A percentile compares a stretch with the other conserved stretches of the same genome.
Conservation (phyloP, 2,113 vertebrate species). For the Hemicordylus capensis region DNA sequence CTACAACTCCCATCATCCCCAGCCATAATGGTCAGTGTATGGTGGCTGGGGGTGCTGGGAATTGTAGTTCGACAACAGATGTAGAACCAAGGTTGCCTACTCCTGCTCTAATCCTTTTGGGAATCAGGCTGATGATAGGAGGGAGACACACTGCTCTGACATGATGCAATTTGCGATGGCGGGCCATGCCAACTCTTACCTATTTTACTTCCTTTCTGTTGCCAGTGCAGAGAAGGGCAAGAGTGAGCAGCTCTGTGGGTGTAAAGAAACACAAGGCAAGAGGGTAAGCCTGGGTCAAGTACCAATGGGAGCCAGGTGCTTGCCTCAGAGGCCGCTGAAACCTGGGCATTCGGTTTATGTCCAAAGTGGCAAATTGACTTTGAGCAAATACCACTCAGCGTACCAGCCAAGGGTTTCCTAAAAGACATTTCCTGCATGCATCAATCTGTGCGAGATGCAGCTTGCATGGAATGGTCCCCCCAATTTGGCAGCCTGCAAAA, state of each 20-base stretch:
- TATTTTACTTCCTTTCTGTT: not conserved
- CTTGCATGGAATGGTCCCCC: no score
- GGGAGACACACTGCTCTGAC: not conserved
- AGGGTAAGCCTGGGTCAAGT: not conserved
- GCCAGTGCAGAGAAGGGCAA: not conserved
- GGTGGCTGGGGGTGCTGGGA: no score
- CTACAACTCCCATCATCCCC: no score
- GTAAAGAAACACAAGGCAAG: no score
- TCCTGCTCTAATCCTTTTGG: not conserved
- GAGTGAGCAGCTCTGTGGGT: not conserved
- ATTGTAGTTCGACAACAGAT: no score
- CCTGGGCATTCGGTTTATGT: not conserved
- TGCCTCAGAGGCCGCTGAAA: no score
- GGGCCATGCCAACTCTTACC: not conserved
- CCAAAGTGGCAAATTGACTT: not conserved
- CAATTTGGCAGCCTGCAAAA: no score
- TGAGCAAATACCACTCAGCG: not conserved
- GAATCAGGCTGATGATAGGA: not conserved
- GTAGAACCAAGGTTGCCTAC: no score
- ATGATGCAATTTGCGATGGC: not conserved
- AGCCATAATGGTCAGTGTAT: no score
- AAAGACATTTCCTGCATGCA: slow-evolving; percentile 11
- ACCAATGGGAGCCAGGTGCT: not conserved
- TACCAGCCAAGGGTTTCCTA: no score
- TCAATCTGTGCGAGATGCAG: not conserved